Evolutionary conservation across 2,888 invertebrate species (phyloP), one percentile per base, ranked within the genome.

Genomic region (Molanna angustata): DNA sequence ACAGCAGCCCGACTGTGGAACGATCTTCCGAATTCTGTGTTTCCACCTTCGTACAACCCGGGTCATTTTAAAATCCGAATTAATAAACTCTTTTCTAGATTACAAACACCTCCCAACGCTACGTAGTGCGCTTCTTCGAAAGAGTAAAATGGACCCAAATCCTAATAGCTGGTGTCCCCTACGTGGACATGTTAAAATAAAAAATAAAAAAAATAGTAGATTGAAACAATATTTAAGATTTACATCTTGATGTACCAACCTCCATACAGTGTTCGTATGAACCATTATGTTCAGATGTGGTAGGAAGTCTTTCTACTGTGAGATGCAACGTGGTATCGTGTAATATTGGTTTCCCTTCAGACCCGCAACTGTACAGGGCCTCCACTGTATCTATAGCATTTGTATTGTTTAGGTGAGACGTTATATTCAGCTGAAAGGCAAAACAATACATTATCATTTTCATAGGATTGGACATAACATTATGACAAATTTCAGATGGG

Each of bases 271-370:
- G 51, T 44, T 60, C 58, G 33, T 40, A 51, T 22, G 44, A 22
- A 17, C 31, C 17, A 21, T 16, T 21, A 31, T 39, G 22, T 20
- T 56, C 53, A 7, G 46, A 19, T 3, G 46, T 49, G 1, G 57
- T 61, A 52, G 67, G 68, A 33, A 64, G 60, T 62, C 80, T 79
- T 62, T 79, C 78, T 7, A 90, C 70, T 40, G 77, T 77, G 46
- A 95, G 74, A 62, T 87, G 86, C 50, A 96, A 74, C 48, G 89
- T 83, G 0, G 95, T 95, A 69, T 95, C 87, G 70, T 95, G 92
- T 57, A 96, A 73, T 66, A 96, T 90, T 3, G 94, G 91, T 63
- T 84, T 83, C n/a, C 90, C 91, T 55, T 80, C 79, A 48, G 82
- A 75, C 55, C 80, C 79, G 67, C 88, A 89, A 59, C 83, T 84